Base-by-base conservation (phyloP, 1,140 invertebrate species). In the Diabrotica virgifera region DNA sequence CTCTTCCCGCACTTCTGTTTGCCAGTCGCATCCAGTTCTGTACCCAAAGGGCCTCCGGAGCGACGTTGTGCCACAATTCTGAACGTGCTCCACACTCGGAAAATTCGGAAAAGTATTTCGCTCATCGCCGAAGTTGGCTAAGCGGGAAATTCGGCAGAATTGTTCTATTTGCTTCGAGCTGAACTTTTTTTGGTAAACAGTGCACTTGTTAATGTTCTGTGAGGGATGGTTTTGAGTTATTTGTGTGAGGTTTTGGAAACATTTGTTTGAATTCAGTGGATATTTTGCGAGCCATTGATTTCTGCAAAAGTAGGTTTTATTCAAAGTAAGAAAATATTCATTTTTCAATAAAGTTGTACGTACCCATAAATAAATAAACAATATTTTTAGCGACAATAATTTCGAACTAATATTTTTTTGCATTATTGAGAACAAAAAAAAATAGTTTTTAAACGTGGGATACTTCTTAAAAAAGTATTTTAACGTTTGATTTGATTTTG, bases 21-120 rank as follows among this genome's bases (percentile, higher is more conserved):
- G 40, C 40, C 40, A 46, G 40, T n/a, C 40, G 40, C 40, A 46
- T 46, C 40, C 40, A 46, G 40, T 46, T 46, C n/a, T 46, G 40
- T 46, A 46, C n/a, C 40, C 40, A 46, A 46, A 46, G 40, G 40
- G 40, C 40, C 40, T 46, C 4, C 40, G 40, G 40, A 10, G 40
- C 8, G 40, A 46, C 40, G 40, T 46, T 46, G n/a, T n/a, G 40
- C 8, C 40, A 46, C 4, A 46, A 46, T n/a, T 46, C 40, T 46
- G 40, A 46, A 46, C n/a, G 40, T n/a, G 40, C 40, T 46, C n/a
- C n/a, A 8, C n/a, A 8, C 40, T 46, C 40, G 40, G 40, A 10
- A n/a, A 46, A 46, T 24, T 10, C 40, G 40, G 40, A 46, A 46
- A 46, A 46, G 40, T 46, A n/a, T 46, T 46, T 46, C 40, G 40